phyloP scores from a whole-genome alignment of 2,888 invertebrate genomes.

The Lacanobia wlatinum region DNA sequence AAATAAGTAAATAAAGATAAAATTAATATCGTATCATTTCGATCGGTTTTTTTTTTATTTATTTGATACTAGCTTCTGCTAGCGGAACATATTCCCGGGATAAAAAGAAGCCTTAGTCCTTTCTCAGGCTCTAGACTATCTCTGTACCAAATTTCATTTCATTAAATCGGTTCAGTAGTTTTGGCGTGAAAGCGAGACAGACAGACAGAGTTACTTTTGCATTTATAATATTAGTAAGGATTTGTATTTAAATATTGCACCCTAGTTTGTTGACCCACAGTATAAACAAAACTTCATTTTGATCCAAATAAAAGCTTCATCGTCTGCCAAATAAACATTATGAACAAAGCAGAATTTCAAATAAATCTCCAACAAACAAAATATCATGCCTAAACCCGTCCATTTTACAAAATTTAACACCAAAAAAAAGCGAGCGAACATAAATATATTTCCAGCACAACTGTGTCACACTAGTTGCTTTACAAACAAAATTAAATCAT shows the following conservation, averaged over 20 bases:
- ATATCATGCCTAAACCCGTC: background rate
- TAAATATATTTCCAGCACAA: conserved; percentile 19
- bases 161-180: too few species aligned
- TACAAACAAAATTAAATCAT: conserved; percentile 42
- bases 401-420: conserved; percentile 11
- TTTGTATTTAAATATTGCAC: background rate
- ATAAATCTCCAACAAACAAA: conserved; percentile 22
- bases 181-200: too few species aligned
- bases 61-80: too few species aligned
- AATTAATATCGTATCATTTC: background rate
- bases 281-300: background rate
- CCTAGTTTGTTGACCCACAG: background rate
- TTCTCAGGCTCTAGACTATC: too few species aligned
- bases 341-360: background rate
- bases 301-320: conserved; percentile 7
- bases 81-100: too few species aligned
- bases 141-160: too few species aligned
- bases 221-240: too few species aligned
- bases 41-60: too few species aligned
- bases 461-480: conserved; percentile 28
- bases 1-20: too few species aligned
- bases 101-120: too few species aligned
- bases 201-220: too few species aligned
- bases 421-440: conserved; percentile 9
- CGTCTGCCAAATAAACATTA: background rate